These are phyloP conservation scores for Scolopax bukidnonensis DNA, from an alignment of 2,797 vertebrate species.

Conservation along the genomic window DNA sequence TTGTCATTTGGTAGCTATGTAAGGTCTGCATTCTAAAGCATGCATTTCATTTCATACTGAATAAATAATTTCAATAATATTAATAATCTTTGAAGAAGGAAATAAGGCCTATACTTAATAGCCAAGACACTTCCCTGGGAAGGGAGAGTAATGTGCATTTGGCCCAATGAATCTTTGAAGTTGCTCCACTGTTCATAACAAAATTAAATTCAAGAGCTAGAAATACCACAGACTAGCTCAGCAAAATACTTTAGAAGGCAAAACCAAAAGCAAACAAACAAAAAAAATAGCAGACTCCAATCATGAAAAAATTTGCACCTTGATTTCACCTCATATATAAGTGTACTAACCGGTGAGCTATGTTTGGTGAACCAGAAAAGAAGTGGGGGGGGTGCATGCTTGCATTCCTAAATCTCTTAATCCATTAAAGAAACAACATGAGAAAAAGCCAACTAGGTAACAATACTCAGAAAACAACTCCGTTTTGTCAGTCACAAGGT, in stretches of 20 bases:
- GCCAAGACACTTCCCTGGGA: slow-evolving; percentile 17
- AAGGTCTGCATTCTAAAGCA: slow-evolving; percentile 6
- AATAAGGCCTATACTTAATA: slow-evolving; percentile 2
- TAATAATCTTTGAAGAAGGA: slow-evolving; percentile 2
- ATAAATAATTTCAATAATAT: slow-evolving; percentile 26
- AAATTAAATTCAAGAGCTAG: slow-evolving; percentile 3
- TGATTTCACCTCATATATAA: background rate
- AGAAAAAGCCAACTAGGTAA: background rate
- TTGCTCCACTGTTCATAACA: background rate
- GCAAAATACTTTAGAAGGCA: background rate
- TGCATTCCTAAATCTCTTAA: background rate
- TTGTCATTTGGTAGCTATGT: slow-evolving; percentile 15
- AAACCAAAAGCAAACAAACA: background rate
- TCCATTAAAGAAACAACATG: background rate
- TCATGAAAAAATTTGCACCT: background rate
- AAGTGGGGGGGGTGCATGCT: background rate
- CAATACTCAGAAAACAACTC: background rate
- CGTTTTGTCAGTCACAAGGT: background rate
- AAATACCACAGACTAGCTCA: background rate
- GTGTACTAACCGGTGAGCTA: background rate
- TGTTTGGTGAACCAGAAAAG: background rate
- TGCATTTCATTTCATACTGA: background rate
- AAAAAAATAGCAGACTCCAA: background rate
- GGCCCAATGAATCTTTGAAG: slow-evolving; percentile 23
- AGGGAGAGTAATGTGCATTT: background rate